Evolutionary conservation across 2,113 vertebrate genomes (phyloP), one percentile per base, ranked within the genome.

Genomic region (Megaleporinus macrocephalus): DNA sequence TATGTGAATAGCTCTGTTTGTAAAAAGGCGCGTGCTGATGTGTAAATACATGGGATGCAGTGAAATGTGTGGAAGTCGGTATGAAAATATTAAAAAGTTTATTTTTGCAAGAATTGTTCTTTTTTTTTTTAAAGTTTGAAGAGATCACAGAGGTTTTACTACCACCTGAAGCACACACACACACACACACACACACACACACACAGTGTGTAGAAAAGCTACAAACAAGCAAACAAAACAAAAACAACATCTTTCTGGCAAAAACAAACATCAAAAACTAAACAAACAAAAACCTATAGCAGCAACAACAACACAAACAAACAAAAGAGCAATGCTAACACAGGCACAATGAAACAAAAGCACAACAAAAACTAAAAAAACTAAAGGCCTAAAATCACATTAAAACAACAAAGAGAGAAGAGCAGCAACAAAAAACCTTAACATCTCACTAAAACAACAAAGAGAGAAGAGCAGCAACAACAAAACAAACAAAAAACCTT

Each of bases 71-170:
- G 22, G 65, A n/a, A 57, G 57, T 26, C 30, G 6, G 24, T 61
- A 14, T n/a, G 57, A 44, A 78, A 44, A 76, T 27, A 75, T 82
- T 75, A 79, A 83, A n/a, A 78, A 55, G n/a, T 57, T 24, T 78
- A 59, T 66, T 65, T 78, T 84, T 75, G 20, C 61, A 63, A 77
- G 49, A 49, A 66, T 7, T 68, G 7, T 20, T 68, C 29, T 36
- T 20, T 68, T 33, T 22, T 41, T n/a, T n/a, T n/a, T n/a, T 15
- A 36, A 36, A 36, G 33, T 36, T 36, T 6, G 6, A 10, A 7
- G 41, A 26, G 18, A 68, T 12, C 15, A 33, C 27, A n/a, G 12
- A 68, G 18, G 30, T 22, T 68, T 68, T 41, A 22, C 10, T 7
- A 24, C 22, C 29, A 36, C 30, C 18, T 68, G 15, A 5, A 51